phyloP scores from a whole-genome alignment of 2,888 invertebrate genomes.

The Uloborus plumipes region DNA sequence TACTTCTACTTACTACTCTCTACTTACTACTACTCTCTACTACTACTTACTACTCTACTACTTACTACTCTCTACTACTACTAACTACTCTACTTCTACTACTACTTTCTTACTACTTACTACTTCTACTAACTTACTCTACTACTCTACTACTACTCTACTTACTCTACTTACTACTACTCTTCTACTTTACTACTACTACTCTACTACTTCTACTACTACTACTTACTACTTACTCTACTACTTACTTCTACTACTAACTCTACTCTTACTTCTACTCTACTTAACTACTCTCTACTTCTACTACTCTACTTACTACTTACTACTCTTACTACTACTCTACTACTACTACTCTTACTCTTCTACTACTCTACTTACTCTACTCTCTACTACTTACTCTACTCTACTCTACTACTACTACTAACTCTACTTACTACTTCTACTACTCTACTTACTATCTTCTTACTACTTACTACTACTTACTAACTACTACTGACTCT shows the following conservation, averaged over 20 bases:
- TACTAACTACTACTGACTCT: background rate
- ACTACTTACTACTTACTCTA: too few relatives aligned
- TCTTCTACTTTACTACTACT: background rate
- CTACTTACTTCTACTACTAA: too few relatives aligned
- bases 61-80: too few relatives aligned
- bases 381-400: too few relatives aligned
- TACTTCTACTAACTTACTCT: background rate
- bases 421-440: background rate
- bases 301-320: background rate
- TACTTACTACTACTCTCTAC: too few relatives aligned
- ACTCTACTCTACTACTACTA: background rate
- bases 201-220: background rate
- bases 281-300: background rate
- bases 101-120: too few relatives aligned
- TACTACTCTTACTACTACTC: background rate
- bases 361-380: background rate
- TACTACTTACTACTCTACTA: too few relatives aligned
- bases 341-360: background rate
- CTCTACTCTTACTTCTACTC: too few relatives aligned
- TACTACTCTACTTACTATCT: background rate
- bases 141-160: background rate
- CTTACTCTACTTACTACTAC: background rate
- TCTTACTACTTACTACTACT: background rate
- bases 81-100: too few relatives aligned
- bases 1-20: too few relatives aligned